phyloP scores from a whole-genome alignment of 2,113 vertebrate genomes.

The Osmerus mordax region DNA sequence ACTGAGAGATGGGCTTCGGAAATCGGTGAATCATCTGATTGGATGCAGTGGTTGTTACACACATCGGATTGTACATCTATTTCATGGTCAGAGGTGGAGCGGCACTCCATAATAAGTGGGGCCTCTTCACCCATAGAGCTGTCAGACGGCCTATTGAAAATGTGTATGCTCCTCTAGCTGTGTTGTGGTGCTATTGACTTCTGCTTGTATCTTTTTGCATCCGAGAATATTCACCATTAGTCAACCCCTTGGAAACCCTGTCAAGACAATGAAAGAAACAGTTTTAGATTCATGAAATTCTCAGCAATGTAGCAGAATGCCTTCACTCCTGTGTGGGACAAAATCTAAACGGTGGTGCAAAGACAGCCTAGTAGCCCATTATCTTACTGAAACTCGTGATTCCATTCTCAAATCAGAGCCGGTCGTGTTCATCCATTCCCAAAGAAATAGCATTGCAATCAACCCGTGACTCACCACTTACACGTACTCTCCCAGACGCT shows the following conservation, averaged over 20 bases:
- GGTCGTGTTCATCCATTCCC: conserved; percentile 26
- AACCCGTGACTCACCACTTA: conserved; percentile 47
- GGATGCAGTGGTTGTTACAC: conserved; percentile 36
- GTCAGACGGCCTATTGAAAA: conserved; percentile 68
- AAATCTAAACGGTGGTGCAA: too few species aligned
- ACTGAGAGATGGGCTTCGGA: not conserved
- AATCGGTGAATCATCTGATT: not conserved
- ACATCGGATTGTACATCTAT: conserved; percentile 41
- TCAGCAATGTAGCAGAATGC: not conserved
- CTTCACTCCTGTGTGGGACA: too few species aligned
- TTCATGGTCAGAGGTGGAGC: conserved; percentile 66
- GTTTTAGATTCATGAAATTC: too few species aligned
- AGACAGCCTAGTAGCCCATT: too few species aligned
- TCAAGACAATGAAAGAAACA: too few species aligned
- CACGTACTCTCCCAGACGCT: conserved; percentile 23
- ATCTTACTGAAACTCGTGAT: conserved; percentile 6
- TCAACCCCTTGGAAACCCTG: too few species aligned
- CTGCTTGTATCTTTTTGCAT: too few species aligned
- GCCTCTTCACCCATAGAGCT: conserved; percentile 59
- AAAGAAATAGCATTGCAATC: conserved; percentile 25
- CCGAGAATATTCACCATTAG: too few species aligned
- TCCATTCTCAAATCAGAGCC: not conserved
- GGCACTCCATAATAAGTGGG: conserved; percentile 63
- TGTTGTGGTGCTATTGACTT: too few species aligned
- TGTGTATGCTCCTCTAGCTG: conserved; percentile 37